Evolutionary conservation across 2,797 vertebrate genomes (phyloP).

Genomic region (Eurystomus glaucurus): DNA sequence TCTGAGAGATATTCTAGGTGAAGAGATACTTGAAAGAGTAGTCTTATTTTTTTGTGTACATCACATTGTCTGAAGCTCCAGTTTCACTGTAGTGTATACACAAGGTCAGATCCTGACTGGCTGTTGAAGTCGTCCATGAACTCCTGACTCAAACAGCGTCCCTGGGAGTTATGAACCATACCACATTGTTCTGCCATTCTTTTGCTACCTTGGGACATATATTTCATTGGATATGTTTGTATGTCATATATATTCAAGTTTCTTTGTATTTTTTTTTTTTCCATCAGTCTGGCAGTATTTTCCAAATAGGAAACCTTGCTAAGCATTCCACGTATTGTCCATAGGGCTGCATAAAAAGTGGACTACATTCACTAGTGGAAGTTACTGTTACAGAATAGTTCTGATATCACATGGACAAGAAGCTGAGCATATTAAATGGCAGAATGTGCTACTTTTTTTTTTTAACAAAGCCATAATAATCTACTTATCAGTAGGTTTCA

Average conservation of each 20-base stretch:
- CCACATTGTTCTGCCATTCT: neutral
- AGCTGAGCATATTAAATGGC: neutral
- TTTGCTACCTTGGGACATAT: neutral
- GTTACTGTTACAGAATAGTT: neutral
- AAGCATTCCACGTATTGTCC: neutral
- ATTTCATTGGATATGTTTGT: neutral
- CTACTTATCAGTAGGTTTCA: neutral
- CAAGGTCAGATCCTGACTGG: neutral
- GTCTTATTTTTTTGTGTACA: neutral
- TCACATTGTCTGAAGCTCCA: neutral
- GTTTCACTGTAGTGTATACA: neutral
- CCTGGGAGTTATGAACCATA: neutral
- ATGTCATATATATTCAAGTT: neutral
- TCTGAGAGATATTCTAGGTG: neutral
- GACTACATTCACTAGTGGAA: neutral
- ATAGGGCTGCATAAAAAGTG: neutral
- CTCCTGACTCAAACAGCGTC: neutral
- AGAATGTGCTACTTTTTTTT: neutral
- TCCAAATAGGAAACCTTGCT: neutral
- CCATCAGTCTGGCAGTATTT: neutral
- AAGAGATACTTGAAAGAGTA: neutral
- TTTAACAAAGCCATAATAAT: neutral
- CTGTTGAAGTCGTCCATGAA: neutral
- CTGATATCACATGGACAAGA: accelerated
- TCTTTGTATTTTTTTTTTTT: neutral